Evolutionary conservation across 2,113 vertebrate species (phyloP), one percentile per base, ranked within the genome.

Genomic region (Dermatemys mawii): DNA sequence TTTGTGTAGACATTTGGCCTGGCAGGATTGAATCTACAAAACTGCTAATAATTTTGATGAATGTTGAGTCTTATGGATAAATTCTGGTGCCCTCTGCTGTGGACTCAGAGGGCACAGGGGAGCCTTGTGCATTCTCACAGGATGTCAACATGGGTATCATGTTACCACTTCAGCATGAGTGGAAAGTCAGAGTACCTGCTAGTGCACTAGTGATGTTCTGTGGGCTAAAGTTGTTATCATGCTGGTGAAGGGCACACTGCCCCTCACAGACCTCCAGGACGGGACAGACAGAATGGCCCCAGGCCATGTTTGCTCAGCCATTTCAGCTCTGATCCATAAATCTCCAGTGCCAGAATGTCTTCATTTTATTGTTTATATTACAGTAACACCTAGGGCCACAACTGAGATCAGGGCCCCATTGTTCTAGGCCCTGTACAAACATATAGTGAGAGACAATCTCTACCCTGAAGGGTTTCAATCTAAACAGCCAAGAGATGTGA

Each of bases 381-480:
- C 11, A 63, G 57, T 35, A 80, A 8, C 49, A 57, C 32, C 13
- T 41, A 27, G 49, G 24, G 5, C 24, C 1, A 2, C 19, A 17
- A 21, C 55, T 1, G 1, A 85, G 51, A 46, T 1, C 0, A 0
- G 1, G 38, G 49, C 21, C 8, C n/a, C 38, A 12, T 46, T 76
- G 73, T 46, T 13, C 41, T 13, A 44, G 50, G 53, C 16, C 14
- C 67, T 41, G 75, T 91, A 32, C 10, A 81, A 78, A 78, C 16
- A 12, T 8, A 50, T 53, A 44, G 49, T 19, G 49, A 70, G 46
- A 46, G 41, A 76, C 5, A 14, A 26, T 8, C 26, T 12, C 24
- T 75, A 10, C 38, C 13, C 41, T 76, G 38, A 84, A 78, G 14
- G 78, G 78, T 81, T 78, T 84, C 22, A 78, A 2, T 13, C 19